Percentiles rank a stretch among this genome's conserved stretches.
These are phyloP conservation scores for Whitmania pigra DNA, from an alignment of 1,140 invertebrate species.

Conservation along the genomic window DNA sequence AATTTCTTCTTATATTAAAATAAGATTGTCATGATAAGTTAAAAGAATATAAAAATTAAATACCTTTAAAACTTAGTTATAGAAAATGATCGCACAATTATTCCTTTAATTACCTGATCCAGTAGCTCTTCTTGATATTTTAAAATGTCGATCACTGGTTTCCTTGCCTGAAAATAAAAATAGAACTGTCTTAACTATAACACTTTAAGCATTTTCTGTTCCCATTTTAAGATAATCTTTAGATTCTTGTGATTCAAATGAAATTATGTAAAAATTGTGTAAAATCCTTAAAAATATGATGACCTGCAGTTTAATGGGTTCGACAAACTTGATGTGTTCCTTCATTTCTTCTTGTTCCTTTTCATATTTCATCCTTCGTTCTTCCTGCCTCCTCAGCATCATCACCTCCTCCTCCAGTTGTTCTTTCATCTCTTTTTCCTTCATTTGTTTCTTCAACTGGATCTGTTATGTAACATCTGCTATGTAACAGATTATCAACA, in stretches of 20 bases:
- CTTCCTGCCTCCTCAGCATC: background rate
- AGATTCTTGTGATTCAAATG: background rate
- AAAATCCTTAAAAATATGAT: background rate
- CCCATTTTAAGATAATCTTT: background rate
- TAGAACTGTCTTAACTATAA: background rate
- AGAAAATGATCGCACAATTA: background rate
- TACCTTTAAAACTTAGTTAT: background rate
- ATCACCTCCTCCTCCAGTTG: background rate
- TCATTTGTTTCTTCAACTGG: background rate
- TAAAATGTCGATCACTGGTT: background rate
- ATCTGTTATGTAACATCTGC: background rate
- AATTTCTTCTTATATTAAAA: background rate
- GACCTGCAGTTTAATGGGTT: background rate
- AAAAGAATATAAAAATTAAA: background rate
- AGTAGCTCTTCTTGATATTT: constrained; percentile 6
- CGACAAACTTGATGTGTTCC: background rate
- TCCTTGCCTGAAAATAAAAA: background rate
- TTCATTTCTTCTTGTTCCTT: background rate
- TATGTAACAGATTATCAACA: no score
- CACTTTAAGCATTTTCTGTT: background rate
- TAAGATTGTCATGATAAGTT: background rate
- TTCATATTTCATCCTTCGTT: constrained; percentile 1
- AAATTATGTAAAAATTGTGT: constrained; percentile 1
- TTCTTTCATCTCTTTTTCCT: background rate
- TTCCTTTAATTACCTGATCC: background rate